phyloP scores from a whole-genome alignment of 2,888 invertebrate genomes.

The Drosophila histrio region DNA sequence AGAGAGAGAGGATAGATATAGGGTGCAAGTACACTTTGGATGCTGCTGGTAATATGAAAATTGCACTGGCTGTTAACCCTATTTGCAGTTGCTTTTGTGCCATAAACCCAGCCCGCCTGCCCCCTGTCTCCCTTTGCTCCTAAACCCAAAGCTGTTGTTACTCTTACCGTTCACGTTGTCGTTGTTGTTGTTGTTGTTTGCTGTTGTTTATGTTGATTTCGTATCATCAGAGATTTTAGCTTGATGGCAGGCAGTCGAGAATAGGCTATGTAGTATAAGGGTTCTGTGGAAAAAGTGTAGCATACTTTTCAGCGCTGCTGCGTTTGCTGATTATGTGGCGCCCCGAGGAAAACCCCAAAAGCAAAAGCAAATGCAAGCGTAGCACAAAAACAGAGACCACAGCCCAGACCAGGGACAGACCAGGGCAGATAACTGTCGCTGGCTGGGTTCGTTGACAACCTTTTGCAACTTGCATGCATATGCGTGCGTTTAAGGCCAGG shows the following conservation, averaged over 20 bases:
- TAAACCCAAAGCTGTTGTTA: slow-evolving; percentile 48
- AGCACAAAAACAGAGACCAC: slow-evolving; percentile 42
- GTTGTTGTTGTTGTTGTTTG: slow-evolving; percentile 34
- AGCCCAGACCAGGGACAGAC: slow-evolving; percentile 14
- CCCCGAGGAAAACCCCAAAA: slow-evolving; percentile 28
- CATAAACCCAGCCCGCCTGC: slow-evolving; percentile 53
- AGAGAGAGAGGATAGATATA: neutral
- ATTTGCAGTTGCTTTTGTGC: slow-evolving; percentile 76
- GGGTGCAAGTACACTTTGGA: slow-evolving; percentile 43
- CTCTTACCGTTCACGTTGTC: slow-evolving; percentile 16
- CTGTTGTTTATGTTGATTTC: slow-evolving; percentile 77
- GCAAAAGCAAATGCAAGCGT: slow-evolving; percentile 42
- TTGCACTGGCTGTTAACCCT: slow-evolving; percentile 79
- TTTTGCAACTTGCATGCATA: slow-evolving; percentile 16
- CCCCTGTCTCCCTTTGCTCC: slow-evolving; percentile 1
- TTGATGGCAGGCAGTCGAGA: slow-evolving; percentile 46
- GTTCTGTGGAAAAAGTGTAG: slow-evolving; percentile 47
- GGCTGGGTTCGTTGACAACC: slow-evolving; percentile 40
- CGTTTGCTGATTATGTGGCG: slow-evolving; percentile 67
- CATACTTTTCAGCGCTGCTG: slow-evolving; percentile 74
- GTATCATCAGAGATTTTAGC: slow-evolving; percentile 78
- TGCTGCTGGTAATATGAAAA: slow-evolving; percentile 69
- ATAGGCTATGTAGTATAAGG: slow-evolving; percentile 22
- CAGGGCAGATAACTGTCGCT: slow-evolving; percentile 33
- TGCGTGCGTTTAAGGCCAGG: slow-evolving; percentile 31